Evolutionary conservation across 2,113 vertebrate species (phyloP).

Genomic region (Echinops telfairi): DNA sequence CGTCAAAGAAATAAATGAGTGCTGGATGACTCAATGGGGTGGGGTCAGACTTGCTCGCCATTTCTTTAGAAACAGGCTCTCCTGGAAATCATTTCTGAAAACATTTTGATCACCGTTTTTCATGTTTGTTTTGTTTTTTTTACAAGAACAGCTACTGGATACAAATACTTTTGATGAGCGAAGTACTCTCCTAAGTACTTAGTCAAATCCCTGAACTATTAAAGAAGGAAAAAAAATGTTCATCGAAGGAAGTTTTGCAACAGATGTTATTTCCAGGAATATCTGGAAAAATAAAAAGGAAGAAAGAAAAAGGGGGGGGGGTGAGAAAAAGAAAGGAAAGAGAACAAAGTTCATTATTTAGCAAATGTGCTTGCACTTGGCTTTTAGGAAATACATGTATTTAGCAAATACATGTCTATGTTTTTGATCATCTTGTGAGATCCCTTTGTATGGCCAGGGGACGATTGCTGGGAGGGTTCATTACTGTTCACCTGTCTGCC

Average conservation of each 20-base stretch:
- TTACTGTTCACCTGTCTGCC: neutral
- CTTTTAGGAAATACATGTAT: slow-evolving; percentile 17
- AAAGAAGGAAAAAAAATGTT: slow-evolving; percentile 15
- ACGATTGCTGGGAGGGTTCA: neutral
- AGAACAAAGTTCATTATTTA: neutral
- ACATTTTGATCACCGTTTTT: slow-evolving; percentile 14
- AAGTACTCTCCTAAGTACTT: slow-evolving; percentile 52
- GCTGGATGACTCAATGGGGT: neutral
- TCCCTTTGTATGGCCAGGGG: neutral
- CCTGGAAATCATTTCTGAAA: slow-evolving; percentile 50
- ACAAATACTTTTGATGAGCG: slow-evolving; percentile 36
- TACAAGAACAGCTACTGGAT: slow-evolving; percentile 35
- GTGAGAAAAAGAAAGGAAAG: neutral
- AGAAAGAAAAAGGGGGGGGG: too few relatives aligned
- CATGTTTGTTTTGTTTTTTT: too few relatives aligned
- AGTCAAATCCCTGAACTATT: slow-evolving; percentile 64
- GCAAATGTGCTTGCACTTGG: neutral
- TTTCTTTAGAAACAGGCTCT: slow-evolving; percentile 1
- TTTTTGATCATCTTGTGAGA: neutral
- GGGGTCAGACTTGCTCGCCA: neutral
- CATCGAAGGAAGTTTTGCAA: slow-evolving; percentile 39
- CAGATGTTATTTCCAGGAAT: slow-evolving; percentile 60
- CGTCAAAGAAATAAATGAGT: neutral
- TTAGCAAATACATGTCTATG: neutral
- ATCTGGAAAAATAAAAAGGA: neutral